Evolutionary conservation across 2,113 vertebrate genomes (phyloP), one percentile per base, ranked within the genome.

Genomic region (Microcebus tavaratra): DNA sequence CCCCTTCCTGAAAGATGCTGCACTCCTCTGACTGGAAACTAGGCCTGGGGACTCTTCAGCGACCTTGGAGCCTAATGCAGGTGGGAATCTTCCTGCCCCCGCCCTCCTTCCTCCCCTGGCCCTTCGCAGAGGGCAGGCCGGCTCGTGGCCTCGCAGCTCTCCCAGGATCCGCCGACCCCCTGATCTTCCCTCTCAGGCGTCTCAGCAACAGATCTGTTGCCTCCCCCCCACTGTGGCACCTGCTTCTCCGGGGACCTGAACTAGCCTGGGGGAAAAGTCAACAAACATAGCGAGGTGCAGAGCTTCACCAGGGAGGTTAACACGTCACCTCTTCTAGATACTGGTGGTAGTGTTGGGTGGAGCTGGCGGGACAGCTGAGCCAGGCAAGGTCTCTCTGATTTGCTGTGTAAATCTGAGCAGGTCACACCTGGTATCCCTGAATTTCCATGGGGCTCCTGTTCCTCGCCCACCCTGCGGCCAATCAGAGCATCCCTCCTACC

Each of bases 1-100:
- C 29, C 29, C 0, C 0, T 6, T 34, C 36, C 75, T 25, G 13
- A 3, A 14, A 53, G 83, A 18, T 0, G 50, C n/a, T 1, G 3
- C 5, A 3, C 18, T 8, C 21, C 82, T 80, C 31, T 39, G 61
- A 18, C 21, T 18, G 59, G 29, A 9, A 31, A 31, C 2, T 13
- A 1, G 45, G 8, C 68, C 27, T 15, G 36, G 36, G 20, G 36
- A 57, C 70, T 21, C 61, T 23, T 42, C n/a, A 34, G 34, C 21
- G 10, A 39, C 61, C 53, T 34, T 0, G n/a, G 57, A n/a, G 25
- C 65, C 48, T 39, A 17, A n/a, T 73, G 82, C 29, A 6, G 14
- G 3, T 11, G 67, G 75, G 65, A 27, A 48, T 34, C 50, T 61
- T 31, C 42, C 23, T 20, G 18, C 25, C 1, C 4, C 12, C 0